phyloP scores from a whole-genome alignment of 2,797 vertebrate genomes.

The Macropodus opercularis region DNA sequence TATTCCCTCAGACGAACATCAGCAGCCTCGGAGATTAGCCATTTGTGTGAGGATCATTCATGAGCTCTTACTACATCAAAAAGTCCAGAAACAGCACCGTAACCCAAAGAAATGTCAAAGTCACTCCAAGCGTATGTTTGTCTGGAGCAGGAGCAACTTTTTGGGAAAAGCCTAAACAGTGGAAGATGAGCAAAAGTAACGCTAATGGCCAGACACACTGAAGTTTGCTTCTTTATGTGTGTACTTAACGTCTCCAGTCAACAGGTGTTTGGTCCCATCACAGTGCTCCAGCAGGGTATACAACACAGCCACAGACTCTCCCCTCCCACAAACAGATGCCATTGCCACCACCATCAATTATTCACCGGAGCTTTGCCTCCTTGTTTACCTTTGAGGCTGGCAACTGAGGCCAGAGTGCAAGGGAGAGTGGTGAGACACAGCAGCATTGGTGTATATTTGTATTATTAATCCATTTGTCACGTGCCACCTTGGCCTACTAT shows the following conservation, averaged over 20 bases:
- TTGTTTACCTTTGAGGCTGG: constrained; percentile 73
- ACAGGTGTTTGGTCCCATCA: constrained; percentile 39
- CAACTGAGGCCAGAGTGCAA: constrained; percentile 43
- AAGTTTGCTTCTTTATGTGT: constrained; percentile 17
- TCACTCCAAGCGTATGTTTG: background rate
- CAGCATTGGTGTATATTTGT: background rate
- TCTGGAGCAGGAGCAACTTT: background rate
- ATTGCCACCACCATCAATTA: constrained; percentile 71
- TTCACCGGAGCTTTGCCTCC: constrained; percentile 66
- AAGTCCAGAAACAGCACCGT: constrained; percentile 27
- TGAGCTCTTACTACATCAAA: constrained; percentile 39
- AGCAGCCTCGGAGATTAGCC: constrained; percentile 46
- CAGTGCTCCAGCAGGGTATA: constrained; percentile 33
- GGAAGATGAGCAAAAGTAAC: no score
- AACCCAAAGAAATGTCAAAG: constrained; percentile 42
- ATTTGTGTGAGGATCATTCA: constrained; percentile 31
- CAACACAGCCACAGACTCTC: constrained; percentile 35
- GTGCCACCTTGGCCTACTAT: no score
- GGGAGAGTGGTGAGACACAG: constrained; percentile 20
- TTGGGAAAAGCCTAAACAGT: background rate
- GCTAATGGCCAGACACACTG: no score
- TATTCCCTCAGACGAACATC: constrained; percentile 48
- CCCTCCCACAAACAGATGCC: constrained; percentile 67
- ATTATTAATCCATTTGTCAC: no score
- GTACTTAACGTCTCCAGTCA: constrained; percentile 23